phyloP scores from a whole-genome alignment of 2,113 vertebrate species.

The Strix aluco region DNA sequence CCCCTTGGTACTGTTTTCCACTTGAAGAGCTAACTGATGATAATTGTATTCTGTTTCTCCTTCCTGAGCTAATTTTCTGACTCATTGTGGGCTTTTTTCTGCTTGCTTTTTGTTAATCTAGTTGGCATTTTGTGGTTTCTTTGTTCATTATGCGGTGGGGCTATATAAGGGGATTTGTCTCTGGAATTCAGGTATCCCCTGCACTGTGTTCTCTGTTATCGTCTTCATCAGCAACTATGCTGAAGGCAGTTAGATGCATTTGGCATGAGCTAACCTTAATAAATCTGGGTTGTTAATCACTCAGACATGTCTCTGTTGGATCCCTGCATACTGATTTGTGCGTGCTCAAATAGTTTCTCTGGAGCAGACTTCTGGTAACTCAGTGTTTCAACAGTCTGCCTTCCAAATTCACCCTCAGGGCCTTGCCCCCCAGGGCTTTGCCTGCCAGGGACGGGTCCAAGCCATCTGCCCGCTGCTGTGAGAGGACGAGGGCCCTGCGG shows the following conservation, averaged over 20 bases:
- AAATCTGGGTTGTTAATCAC: conserved; percentile 53
- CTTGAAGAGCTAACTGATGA: conserved; percentile 34
- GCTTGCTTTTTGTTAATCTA: conserved; percentile 46
- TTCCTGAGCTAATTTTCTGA: conserved; percentile 63
- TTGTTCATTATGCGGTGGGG: conserved; percentile 40
- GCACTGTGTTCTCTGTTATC: neutral
- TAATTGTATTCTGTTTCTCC: conserved; percentile 30
- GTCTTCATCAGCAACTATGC: conserved; percentile 48
- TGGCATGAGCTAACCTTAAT: conserved; percentile 54
- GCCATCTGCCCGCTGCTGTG: neutral
- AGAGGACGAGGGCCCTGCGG: rapidly evolving
- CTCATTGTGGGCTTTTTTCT: conserved; percentile 14
- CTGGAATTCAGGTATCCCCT: conserved; percentile 65
- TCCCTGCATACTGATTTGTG: neutral
- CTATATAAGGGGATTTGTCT: conserved; percentile 47
- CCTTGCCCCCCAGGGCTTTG: neutral
- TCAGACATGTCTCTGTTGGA: conserved; percentile 24
- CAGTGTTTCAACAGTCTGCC: neutral
- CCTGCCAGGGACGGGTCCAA: neutral
- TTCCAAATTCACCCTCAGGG: neutral
- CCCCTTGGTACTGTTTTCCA: neutral
- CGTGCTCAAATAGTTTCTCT: neutral
- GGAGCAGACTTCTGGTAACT: neutral
- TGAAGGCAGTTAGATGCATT: conserved; percentile 51
- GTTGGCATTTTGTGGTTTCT: conserved; percentile 61